Percentiles rank a stretch among this genome's conserved stretches.
Evolutionary conservation across 2,888 invertebrate genomes (phyloP).

Genomic region (Belgica antarctica): DNA sequence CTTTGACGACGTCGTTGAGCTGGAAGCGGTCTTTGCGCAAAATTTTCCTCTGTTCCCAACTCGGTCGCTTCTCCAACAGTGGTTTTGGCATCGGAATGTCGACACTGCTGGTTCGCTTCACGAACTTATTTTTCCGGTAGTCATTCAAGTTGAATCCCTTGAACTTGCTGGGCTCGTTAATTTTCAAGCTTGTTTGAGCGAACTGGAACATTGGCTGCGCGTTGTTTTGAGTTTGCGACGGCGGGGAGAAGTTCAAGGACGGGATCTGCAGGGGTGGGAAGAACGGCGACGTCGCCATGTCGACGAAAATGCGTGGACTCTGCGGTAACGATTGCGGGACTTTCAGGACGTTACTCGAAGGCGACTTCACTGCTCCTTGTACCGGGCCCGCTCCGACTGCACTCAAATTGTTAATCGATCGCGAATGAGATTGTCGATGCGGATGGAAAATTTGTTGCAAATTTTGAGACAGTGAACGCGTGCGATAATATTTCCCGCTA

Average conservation of each 20-base stretch:
- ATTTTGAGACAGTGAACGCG: slow-evolving; percentile 46
- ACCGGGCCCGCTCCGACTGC: not conserved
- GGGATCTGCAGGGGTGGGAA: not conserved
- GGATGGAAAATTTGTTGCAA: slow-evolving; percentile 47
- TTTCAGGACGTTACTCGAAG: not conserved
- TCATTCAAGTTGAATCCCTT: slow-evolving; percentile 31
- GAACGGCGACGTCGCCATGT: not conserved
- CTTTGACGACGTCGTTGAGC: slow-evolving; percentile 29
- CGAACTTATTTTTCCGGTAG: slow-evolving; percentile 2
- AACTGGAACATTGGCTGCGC: slow-evolving; percentile 3
- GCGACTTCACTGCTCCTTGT: not conserved
- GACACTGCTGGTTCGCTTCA: slow-evolving; percentile 2
- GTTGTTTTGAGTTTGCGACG: not conserved
- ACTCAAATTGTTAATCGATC: slow-evolving; percentile 37
- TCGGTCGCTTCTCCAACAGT: slow-evolving; percentile 5
- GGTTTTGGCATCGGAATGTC: not conserved
- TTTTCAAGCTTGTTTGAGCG: not conserved
- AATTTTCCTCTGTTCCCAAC: slow-evolving; percentile 9
- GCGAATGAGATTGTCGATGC: slow-evolving; percentile 37
- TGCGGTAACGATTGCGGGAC: slow-evolving; percentile 29
- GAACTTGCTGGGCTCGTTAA: slow-evolving; percentile 1
- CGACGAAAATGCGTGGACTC: slow-evolving; percentile 12
- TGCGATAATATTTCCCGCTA: slow-evolving; percentile 39
- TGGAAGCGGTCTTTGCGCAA: not conserved
- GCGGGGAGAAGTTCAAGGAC: slow-evolving; percentile 20